Evolutionary conservation across 2,797 vertebrate genomes (phyloP).

Genomic region (Decapterus maruadsi): DNA sequence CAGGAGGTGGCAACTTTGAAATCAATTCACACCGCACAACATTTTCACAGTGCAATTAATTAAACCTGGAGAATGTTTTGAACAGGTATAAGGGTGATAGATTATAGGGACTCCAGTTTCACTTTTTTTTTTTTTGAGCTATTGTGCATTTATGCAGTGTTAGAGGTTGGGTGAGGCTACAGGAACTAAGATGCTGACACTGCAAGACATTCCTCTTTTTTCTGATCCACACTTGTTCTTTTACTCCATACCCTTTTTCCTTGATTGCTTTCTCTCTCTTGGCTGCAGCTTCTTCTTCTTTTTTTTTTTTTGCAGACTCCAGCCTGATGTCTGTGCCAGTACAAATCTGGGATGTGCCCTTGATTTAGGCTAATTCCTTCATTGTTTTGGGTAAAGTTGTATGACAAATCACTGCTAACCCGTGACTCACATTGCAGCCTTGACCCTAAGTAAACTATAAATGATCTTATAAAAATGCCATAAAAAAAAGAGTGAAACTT

Average conservation of each 20-base stretch:
- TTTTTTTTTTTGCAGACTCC: slow-evolving; percentile 6
- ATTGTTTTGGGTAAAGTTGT: neutral
- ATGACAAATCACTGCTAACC: neutral
- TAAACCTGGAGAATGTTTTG: neutral
- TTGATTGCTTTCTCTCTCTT: slow-evolving; percentile 6
- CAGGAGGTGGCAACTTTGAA: neutral
- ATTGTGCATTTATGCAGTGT: neutral
- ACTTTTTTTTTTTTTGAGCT: neutral
- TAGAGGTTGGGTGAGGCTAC: neutral
- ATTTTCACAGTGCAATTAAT: slow-evolving; percentile 10
- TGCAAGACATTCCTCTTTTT: neutral
- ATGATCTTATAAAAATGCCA: neutral
- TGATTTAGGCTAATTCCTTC: neutral
- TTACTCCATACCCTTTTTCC: neutral
- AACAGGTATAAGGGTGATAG: neutral
- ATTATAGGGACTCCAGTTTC: neutral
- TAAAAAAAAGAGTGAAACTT: neutral
- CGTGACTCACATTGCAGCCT: neutral
- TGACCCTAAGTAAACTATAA: neutral
- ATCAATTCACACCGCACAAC: neutral
- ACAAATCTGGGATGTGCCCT: neutral
- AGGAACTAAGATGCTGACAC: slow-evolving; percentile 2
- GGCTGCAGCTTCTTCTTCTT: neutral
- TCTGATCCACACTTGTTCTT: neutral
- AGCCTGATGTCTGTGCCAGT: neutral